phyloP scores from a whole-genome alignment of 2,888 invertebrate species.

The Napeogenes sylphis region DNA sequence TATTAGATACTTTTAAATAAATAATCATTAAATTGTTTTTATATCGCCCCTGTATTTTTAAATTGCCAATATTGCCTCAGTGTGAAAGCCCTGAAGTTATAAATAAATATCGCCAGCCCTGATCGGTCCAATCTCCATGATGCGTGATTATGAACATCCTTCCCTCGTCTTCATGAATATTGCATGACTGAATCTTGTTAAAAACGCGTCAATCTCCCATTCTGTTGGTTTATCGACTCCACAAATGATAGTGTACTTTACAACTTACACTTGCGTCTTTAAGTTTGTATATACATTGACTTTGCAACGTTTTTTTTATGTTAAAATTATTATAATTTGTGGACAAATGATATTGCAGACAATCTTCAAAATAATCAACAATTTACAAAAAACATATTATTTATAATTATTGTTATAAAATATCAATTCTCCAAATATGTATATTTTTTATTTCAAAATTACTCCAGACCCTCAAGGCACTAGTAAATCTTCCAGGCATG shows the following conservation, averaged over 20 bases:
- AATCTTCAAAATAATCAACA: too few relatives aligned
- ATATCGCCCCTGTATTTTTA: background rate
- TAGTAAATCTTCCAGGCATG: too few relatives aligned
- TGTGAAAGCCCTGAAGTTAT: conserved; percentile 3
- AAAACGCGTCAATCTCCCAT: conserved; percentile 66
- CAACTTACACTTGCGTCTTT: conserved; percentile 12
- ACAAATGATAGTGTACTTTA: conserved; percentile 45
- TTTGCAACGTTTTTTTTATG: background rate
- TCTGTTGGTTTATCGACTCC: conserved; percentile 60
- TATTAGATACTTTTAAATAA: too few relatives aligned
- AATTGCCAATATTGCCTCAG: background rate
- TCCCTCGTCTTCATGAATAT: conserved; percentile 54
- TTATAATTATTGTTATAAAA: too few relatives aligned
- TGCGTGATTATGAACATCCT: conserved; percentile 65
- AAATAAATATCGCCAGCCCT: conserved; percentile 42
- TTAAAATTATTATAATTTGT: background rate
- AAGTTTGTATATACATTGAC: background rate
- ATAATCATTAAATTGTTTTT: too few relatives aligned
- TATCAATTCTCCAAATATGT: too few relatives aligned
- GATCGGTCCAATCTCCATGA: conserved; percentile 31
- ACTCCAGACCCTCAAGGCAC: too few relatives aligned
- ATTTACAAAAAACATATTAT: too few relatives aligned
- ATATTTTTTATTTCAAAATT: too few relatives aligned
- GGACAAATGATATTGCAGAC: background rate
- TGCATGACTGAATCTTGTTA: conserved; percentile 66